Evolutionary conservation across 2,888 invertebrate species (phyloP), one percentile per base, ranked within the genome.

Genomic region (Asteroscopus sphinx): DNA sequence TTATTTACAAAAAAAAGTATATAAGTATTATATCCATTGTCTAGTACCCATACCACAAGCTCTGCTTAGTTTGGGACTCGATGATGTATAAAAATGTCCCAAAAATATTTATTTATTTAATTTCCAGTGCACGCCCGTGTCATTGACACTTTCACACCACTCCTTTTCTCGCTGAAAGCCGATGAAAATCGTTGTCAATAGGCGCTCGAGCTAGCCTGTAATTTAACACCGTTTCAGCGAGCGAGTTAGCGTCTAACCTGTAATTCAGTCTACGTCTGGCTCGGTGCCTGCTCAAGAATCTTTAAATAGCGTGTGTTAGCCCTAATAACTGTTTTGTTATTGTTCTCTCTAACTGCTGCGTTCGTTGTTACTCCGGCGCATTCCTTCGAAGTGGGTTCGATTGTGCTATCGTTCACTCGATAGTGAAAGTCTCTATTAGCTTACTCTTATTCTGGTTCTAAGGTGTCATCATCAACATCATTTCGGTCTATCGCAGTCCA

Each of bases 181-280:
- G 56, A 40, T 61, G 48, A 41, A 41, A 67, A 56, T 53, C 9
- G 55, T 68, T 44, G 59, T 65, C 58, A 57, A 62, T 57, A 53
- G 58, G 33, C 64, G 36, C 65, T 62, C 40, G 11, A 37, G 17
- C 36, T 28, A 16, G 48, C 25, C 70, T 68, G 68, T 73, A 70
- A 77, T 77, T 69, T 61, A 68, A 67, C 64, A 58, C 69, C 55
- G 49, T 59, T 65, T 59, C 33, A 61, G 57, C 44, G 45, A 53
- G 46, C 55, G 62, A 71, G 66, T 68, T 73, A 55, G 39, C 60
- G 56, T 58, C 52, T 67, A 66, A 65, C 76, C 74, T 77, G 76
- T 76, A 75, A 80, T 74, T 69, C 62, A 69, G 66, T 58, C 52
- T 55, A 42, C 48, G 51, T 52, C 64, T 61, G 63, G 52, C 53